Base-by-base conservation (phyloP, 2,113 vertebrate species). In the Onychostoma macrolepis region DNA sequence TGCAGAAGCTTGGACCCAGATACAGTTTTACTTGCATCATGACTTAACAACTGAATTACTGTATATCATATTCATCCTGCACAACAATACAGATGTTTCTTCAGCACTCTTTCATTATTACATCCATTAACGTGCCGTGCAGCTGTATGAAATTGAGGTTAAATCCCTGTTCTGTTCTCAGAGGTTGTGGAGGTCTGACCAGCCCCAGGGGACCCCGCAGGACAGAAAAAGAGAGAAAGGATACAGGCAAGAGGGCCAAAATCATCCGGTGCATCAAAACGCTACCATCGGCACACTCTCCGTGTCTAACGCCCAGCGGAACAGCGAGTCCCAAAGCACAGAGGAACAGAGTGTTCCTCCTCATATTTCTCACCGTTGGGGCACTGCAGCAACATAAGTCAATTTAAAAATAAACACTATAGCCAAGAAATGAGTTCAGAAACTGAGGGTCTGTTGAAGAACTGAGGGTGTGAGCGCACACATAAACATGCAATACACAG, bases 401-500 rank as follows among this genome's bases (percentile, higher is more conserved):
- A 75, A 17, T 41, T 58, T 41, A 19, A 85, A 85, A 74, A 84
- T 71, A 86, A 5, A 63, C 48, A 85, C 38, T 76, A 33, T 11
- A 76, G 82, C 86, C 82, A 81, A 36, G 48, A 85, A 87, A 85
- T 85, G 15, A 85, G 83, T 61, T 85, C n/a, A 77, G 71, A 84
- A 72, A 74, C 33, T 6, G 17, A 26, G 61, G 81, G 33, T 45
- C 74, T 79, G 67, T 63, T 78, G 43, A 88, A 41, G 61, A 28
- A 28, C 53, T 65, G 36, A 48, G 56, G 8, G 81, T 86, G 75
- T 58, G 45, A 87, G 93, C 92, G 89, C 63, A 91, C 87, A 93
- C 86, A 90, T 90, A 89, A 91, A 94, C 86, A 74, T 67, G 78
- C 80, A 87, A 87, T 75, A 89, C 90, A 90, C 58, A 81, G 89